Evolutionary conservation across 1,140 invertebrate species (phyloP).

Genomic region (Orius insidiosus): DNA sequence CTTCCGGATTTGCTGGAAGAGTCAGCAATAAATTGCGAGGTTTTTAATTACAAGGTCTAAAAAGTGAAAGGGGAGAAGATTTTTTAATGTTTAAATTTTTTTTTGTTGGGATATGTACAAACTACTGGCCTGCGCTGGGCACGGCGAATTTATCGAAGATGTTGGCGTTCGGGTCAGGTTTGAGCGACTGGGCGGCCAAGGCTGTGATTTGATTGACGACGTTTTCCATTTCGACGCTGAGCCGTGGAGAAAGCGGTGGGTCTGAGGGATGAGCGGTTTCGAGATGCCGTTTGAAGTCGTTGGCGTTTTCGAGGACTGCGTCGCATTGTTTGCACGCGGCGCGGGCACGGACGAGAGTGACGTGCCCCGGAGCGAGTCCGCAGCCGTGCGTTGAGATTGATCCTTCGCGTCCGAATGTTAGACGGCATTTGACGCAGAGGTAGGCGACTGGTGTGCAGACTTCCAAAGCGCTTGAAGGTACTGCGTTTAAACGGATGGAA

Average conservation of each 20-base stretch:
- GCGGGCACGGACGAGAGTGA: constrained; percentile 50
- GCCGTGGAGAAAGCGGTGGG: constrained; percentile 19
- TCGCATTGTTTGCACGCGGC: constrained; percentile 53
- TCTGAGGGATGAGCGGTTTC: constrained; percentile 28
- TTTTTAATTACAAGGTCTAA: neutral
- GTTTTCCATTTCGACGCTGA: constrained; percentile 63
- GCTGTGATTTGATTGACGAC: constrained; percentile 67
- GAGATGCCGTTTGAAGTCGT: constrained; percentile 40
- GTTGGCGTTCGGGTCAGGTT: constrained; percentile 21
- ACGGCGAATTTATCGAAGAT: constrained; percentile 18
- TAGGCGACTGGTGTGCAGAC: constrained; percentile 29
- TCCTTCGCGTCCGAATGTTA: constrained; percentile 48
- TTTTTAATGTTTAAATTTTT: too few species aligned
- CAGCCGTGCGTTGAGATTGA: constrained; percentile 25
- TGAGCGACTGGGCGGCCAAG: constrained; percentile 38
- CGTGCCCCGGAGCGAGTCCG: constrained; percentile 38
- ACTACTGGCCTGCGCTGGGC: constrained; percentile 18
- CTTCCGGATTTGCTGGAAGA: constrained; percentile 10
- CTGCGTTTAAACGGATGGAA: constrained; percentile 6
- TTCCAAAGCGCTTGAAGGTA: constrained; percentile 13
- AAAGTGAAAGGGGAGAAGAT: too few species aligned
- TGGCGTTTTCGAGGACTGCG: constrained; percentile 36
- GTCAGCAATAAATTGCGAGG: constrained; percentile 6
- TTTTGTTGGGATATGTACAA: constrained; percentile 6
- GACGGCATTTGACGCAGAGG: constrained; percentile 70